phyloP scores from a whole-genome alignment of 2,888 invertebrate species.

The Acronicta leporina region DNA sequence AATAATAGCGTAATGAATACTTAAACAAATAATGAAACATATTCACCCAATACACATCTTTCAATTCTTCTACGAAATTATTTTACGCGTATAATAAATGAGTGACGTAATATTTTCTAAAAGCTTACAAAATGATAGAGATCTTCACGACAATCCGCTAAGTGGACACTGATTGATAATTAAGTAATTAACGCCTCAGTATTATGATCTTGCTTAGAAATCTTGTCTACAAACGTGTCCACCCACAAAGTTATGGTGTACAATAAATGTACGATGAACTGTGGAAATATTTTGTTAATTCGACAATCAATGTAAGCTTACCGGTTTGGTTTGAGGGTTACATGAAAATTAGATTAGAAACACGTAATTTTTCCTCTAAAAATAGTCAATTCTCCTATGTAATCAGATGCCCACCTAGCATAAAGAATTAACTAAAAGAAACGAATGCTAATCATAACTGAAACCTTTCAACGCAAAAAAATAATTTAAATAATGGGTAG shows the following conservation, averaged over 20 bases:
- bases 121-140: constrained; percentile 70
- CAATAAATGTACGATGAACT: background rate
- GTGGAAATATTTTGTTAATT: constrained; percentile 12
- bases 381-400: constrained; percentile 43
- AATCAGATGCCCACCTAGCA: constrained; percentile 65
- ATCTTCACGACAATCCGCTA: constrained; percentile 80
- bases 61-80: constrained; percentile 31
- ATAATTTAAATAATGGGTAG: constrained; percentile 36
- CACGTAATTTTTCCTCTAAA: constrained; percentile 13
- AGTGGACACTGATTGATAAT: constrained; percentile 65
- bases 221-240: constrained; percentile 20
- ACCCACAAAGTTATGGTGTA: constrained; percentile 6
- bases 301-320: constrained; percentile 10
- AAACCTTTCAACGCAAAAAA: constrained; percentile 51
- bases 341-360: constrained; percentile 34
- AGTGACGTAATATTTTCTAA: constrained; percentile 66
- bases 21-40: constrained; percentile 27
- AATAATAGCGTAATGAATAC: constrained; percentile 35
- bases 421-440: constrained; percentile 70
- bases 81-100: constrained; percentile 64
- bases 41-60: constrained; percentile 26
- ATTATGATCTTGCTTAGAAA: constrained; percentile 12
- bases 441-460: constrained; percentile 72
- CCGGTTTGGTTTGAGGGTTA: constrained; percentile 18
- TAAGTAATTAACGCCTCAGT: constrained; percentile 38